phyloP scores from a whole-genome alignment of 1,140 invertebrate genomes.

The Drosophila simulans region DNA sequence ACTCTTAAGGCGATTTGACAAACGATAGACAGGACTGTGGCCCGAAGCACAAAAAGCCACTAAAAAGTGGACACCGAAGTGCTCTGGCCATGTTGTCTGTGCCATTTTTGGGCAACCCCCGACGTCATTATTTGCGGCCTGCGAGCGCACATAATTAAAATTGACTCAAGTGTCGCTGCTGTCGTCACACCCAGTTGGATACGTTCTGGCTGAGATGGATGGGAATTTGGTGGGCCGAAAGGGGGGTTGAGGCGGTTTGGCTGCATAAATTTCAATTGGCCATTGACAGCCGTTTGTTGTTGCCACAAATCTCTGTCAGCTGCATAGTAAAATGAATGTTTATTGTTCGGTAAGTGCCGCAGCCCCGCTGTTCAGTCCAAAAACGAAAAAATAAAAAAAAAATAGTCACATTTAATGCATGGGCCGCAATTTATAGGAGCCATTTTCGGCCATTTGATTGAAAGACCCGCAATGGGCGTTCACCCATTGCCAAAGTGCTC shows the following conservation, averaged over 20 bases:
- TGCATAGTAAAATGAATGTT: conserved; percentile 77
- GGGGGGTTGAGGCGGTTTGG: neutral
- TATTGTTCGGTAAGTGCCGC: conserved; percentile 80
- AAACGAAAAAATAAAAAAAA: conserved; percentile 14
- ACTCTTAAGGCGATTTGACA: conserved; percentile 68
- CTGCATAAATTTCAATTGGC: conserved; percentile 73
- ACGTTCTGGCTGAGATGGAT: conserved; percentile 36
- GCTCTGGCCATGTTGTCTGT: conserved; percentile 46
- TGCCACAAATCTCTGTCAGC: conserved; percentile 79
- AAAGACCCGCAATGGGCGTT: conserved; percentile 74
- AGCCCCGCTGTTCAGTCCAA: conserved; percentile 25
- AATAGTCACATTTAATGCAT: conserved; percentile 67
- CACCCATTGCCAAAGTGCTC: conserved; percentile 55
- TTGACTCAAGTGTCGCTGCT: conserved; percentile 72
- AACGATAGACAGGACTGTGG: conserved; percentile 39
- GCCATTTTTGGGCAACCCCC: conserved; percentile 76
- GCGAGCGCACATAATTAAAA: conserved; percentile 78
- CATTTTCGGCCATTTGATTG: conserved; percentile 77
- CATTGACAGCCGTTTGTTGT: conserved; percentile 65
- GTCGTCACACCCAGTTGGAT: conserved; percentile 75
- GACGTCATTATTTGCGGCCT: conserved; percentile 73
- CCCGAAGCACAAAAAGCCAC: neutral
- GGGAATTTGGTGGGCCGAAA: neutral
- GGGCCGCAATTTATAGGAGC: conserved; percentile 69
- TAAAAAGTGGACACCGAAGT: conserved; percentile 27